Base-by-base conservation (phyloP, 1,140 invertebrate species). In the Mesaphorura yosii region DNA sequence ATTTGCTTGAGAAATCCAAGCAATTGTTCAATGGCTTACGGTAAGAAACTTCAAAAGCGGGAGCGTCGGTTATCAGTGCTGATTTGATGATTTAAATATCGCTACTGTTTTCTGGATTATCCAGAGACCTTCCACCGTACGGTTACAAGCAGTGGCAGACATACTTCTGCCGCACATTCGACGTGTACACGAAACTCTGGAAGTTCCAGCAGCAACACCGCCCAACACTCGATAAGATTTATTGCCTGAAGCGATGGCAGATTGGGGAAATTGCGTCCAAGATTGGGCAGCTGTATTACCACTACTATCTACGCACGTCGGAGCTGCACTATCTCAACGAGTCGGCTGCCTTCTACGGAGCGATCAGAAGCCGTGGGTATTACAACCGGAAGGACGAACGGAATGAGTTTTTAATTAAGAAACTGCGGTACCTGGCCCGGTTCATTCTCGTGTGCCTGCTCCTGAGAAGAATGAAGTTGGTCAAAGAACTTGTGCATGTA, bases 261-360 rank as follows among this genome's bases (percentile, higher is more conserved):
- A 97, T 98, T 64, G 93, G 93, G 45, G 93, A 98, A 74, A 94
- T 98, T 57, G 93, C 93, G 14, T 95, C 90, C 12, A 97, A 97
- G 76, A 98, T 97, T 69, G 93, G 92, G 57, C 93, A 98, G 72
- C 80, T 98, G 19, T 97, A 97, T 73, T 98, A 97, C 69, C 92
- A 97, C 72, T 98, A 96, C 71, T 98, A 98, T 86, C 90, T 61
- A 22, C 20, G 59, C 17, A 61, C 59, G 2, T 45, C 90, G 73
- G 91, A 97, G 74, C 93, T 88, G 25, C 91, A 88, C 70, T 95
- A 96, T 71, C 75, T 97, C 57, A 88, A 90, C 68, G 92, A 96
- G 74, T 88, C 91, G 29, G 94, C 84, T 71, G 87, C 90, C 25
- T 97, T 98, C 71, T 97, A 97, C 74, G 85, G 87, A 25, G 92